Percentiles rank a stretch among this genome's conserved stretches.
Conservation (phyloP, 2,888 invertebrate genomes). For the Rhaphigaster nebulosa region DNA sequence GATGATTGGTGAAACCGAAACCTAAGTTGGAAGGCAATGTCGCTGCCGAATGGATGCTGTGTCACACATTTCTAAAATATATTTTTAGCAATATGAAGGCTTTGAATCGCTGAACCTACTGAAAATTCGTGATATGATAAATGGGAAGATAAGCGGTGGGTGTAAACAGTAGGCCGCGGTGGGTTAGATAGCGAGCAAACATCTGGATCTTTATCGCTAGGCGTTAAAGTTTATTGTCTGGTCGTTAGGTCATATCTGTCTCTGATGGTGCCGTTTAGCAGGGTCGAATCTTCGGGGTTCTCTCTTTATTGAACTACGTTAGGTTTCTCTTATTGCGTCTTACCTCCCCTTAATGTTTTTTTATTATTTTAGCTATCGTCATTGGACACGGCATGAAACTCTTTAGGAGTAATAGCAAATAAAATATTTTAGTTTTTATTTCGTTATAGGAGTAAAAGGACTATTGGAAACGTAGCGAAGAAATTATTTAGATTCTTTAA, state of each 20-base stretch:
- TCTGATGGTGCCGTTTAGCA: neutral
- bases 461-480: too few species aligned
- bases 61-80: too few species aligned
- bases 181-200: slow-evolving; percentile 27
- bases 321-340: neutral
- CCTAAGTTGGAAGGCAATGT: too few species aligned
- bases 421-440: neutral
- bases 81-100: too few species aligned
- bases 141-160: neutral
- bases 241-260: slow-evolving; percentile 46
- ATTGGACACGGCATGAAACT: neutral
- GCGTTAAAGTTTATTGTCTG: slow-evolving; percentile 36
- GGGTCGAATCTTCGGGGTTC: neutral
- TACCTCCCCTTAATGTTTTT: slow-evolving; percentile 1
- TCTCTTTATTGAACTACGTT: neutral
- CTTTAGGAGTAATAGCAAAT: neutral
- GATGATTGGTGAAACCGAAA: too few species aligned
- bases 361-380: neutral
- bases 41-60: too few species aligned
- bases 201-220: slow-evolving; percentile 38
- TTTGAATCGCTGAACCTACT: too few species aligned
- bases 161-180: neutral
- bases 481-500: neutral
- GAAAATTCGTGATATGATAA: neutral
- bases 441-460: neutral